Base-by-base conservation (phyloP, 2,113 vertebrate genomes). In the Struthio camelus region DNA sequence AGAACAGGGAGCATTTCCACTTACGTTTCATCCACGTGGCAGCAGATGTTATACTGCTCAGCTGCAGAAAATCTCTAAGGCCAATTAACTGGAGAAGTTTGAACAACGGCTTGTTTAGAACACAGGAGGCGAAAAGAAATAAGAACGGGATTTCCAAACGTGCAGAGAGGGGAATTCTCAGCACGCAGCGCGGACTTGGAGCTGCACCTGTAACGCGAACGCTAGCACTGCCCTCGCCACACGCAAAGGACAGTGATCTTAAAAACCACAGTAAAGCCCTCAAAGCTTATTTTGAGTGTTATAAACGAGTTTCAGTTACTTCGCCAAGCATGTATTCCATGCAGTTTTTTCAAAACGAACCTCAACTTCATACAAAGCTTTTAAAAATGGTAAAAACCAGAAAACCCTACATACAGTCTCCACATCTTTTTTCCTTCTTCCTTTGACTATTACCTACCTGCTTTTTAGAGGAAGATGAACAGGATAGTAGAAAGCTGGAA, bases 381-480 rank as follows among this genome's bases (percentile, higher is more conserved):
- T 69, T 34, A 73, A 80, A 92, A 82, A 25, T 1, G 70, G 2
- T 5, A 58, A 87, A 88, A 90, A 64, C 28, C 5, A 75, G 44
- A 85, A 87, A 85, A 77, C 70, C 58, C 84, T 82, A 56, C 62
- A 89, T 20, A 90, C 22, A n/a, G 14, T 58, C 25, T 73, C 44
- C 86, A 61, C 62, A 62, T 89, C 28, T 51, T 69, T 88, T 27
- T 56, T 91, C 19, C 62, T 87, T 78, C 73, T 75, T 71, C 61
- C 61, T 92, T 92, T 87, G 71, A 92, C 82, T 97, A 85, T 89
- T 80, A 97, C 91, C 78, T 97, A 96, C 85, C 96, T 97, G 96
- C 11, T 85, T 91, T 86, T 85, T 87, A 94, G 95, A 96, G 87
- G 89, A 96, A 95, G 83, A 64, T 92, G 92, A 94, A 93, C 70